Conservation (phyloP, 2,113 vertebrate genomes). For the Sphaerodactylus townsendi region DNA sequence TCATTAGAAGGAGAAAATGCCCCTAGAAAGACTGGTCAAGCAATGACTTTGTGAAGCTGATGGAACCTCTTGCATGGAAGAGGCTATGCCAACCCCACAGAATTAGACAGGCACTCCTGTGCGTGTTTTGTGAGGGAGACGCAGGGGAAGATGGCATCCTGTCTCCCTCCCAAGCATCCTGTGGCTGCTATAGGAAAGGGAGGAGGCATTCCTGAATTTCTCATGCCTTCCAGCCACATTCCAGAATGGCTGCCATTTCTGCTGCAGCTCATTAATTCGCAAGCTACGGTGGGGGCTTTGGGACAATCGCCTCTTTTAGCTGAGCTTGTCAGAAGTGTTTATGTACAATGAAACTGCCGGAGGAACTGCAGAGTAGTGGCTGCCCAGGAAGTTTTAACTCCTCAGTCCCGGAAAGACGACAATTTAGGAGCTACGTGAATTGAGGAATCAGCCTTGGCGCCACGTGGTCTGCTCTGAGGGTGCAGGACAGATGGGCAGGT, state of each 20-base stretch:
- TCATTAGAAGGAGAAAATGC: background rate
- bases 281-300: background rate
- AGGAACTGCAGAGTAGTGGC: background rate
- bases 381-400: background rate
- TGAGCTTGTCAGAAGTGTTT: constrained; percentile 17
- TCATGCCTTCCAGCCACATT: constrained; percentile 33
- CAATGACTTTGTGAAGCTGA: background rate
- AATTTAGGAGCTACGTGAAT: background rate
- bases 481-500: background rate
- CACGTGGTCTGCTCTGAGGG: background rate
- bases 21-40: background rate
- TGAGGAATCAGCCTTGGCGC: background rate
- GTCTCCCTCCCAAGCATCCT: background rate
- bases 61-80: background rate
- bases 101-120: background rate
- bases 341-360: constrained; percentile 7
- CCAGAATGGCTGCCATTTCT: constrained; percentile 14
- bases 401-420: background rate
- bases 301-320: constrained; percentile 32
- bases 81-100: background rate
- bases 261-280: constrained; percentile 15
- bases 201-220: constrained; percentile 27
- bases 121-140: background rate
- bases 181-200: constrained; percentile 5
- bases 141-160: background rate